Evolutionary conservation across 2,113 vertebrate species (phyloP), one percentile per base, ranked within the genome.

Genomic region (Poicephalus meyeri): DNA sequence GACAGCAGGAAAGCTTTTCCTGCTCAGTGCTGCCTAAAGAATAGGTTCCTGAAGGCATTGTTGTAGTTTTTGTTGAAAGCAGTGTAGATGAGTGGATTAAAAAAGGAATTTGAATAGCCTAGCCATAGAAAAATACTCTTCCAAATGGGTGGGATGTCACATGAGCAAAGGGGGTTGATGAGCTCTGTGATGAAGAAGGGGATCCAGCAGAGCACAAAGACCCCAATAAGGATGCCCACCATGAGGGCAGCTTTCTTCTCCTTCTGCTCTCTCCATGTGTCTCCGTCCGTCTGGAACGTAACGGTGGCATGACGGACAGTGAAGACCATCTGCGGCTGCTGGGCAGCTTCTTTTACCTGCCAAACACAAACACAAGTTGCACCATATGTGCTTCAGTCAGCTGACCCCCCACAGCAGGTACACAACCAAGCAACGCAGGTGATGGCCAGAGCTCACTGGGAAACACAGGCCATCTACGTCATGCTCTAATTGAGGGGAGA

Each of bases 1-100:
- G n/a, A 21, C 65, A 87, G 52, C 2, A 7, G 61, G 17, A 18
- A 64, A 88, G n/a, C 19, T 21, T 42, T 2, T 33, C 23, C 37
- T 37, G 10, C 31, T 98, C 98, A 99, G 86, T 98, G 98, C 66
- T 99, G 99, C 68, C 98, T 98, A 46, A 98, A 99, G 88, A 99
- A 99, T 24, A 99, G 98, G 97, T 98, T 99, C 97, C 97, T 98
- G 97, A 99, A 99, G 76, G 99, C 99, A 29, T 98, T 99, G 97
- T 98, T 99, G 97, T 99, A 99, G 98, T 99, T 99, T 96, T 99
- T 99, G 96, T 99, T 99, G 97, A 99, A 99, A 65, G 99, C 99
- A 0, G 99, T 99, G 95, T 99, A 99, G 96, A 99, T 99, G 70
- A 99, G 98, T 0, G 99, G 99, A 94, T 99, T 99, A 92, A 99